phyloP scores from a whole-genome alignment of 2,113 vertebrate species.

The Zingel zingel region DNA sequence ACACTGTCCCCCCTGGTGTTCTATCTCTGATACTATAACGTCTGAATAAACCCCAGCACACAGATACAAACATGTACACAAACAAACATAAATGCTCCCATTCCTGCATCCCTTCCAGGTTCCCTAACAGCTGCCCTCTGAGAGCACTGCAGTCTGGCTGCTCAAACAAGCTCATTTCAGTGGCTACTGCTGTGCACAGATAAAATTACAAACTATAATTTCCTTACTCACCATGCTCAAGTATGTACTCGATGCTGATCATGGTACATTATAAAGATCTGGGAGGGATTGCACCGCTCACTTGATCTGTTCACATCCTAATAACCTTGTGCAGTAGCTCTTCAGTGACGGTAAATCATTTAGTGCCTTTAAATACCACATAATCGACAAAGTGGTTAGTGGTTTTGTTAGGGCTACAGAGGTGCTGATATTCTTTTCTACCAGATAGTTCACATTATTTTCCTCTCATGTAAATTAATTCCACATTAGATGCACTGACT shows the following conservation, averaged over 20 bases:
- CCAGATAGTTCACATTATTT: too few species aligned
- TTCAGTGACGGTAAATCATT: neutral
- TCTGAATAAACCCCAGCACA: constrained; percentile 14
- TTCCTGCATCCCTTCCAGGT: neutral
- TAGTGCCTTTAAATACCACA: too few species aligned
- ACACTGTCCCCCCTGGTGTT: constrained; percentile 31
- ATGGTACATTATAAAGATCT: constrained; percentile 21
- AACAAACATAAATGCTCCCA: constrained; percentile 13
- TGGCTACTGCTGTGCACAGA: neutral
- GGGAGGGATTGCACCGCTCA: constrained; percentile 3
- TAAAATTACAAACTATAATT: neutral
- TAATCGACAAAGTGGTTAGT: neutral
- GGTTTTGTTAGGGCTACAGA: neutral
- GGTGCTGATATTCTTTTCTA: neutral
- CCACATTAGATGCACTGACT: too few species aligned
- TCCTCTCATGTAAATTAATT: neutral
- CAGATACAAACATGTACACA: constrained; percentile 23
- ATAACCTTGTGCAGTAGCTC: constrained; percentile 5
- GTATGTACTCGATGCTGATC: constrained; percentile 15
- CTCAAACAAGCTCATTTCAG: constrained; percentile 17
- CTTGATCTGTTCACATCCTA: constrained; percentile 2
- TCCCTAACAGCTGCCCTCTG: neutral
- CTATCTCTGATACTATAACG: constrained; percentile 29
- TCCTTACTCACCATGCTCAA: constrained; percentile 1
- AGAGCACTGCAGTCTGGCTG: neutral